These are phyloP conservation scores for Dallia pectoralis DNA, from an alignment of 2,797 vertebrate species.

Conservation along the genomic window DNA sequence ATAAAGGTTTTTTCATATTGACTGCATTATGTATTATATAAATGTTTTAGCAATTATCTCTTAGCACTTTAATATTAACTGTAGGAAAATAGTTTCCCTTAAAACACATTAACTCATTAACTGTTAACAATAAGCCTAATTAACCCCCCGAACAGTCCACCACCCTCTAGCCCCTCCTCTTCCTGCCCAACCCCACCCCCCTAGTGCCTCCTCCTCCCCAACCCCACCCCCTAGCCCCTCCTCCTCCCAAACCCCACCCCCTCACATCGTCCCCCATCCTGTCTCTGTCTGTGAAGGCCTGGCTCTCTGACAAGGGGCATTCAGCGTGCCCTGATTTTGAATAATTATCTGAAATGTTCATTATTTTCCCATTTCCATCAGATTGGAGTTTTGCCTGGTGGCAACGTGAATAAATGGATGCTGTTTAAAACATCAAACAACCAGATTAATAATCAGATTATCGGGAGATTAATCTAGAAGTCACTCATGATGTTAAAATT, in stretches of 20 bases:
- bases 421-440: constrained; percentile 11
- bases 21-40: neutral
- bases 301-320: constrained; percentile 56
- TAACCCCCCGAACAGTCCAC: constrained; percentile 49
- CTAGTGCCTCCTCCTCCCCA: constrained; percentile 15
- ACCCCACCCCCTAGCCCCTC: constrained; percentile 31
- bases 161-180: constrained; percentile 30
- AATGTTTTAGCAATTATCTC: constrained; percentile 12
- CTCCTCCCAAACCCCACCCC: neutral
- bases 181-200: constrained; percentile 48
- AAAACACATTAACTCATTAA: constrained; percentile 63
- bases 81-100: constrained; percentile 43
- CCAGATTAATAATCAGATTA: constrained; percentile 23
- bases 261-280: neutral
- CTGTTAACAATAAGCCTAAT: constrained; percentile 59
- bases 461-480: neutral
- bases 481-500: neutral
- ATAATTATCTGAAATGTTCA: constrained; percentile 64
- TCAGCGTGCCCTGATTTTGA: constrained; percentile 49
- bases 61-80: constrained; percentile 26
- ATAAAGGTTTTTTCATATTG: neutral
- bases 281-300: constrained; percentile 44
- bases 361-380: constrained; percentile 55
- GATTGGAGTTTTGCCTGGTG: constrained; percentile 33
- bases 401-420: constrained; percentile 26